Evolutionary conservation across 2,797 vertebrate species (phyloP).

Genomic region (Scarus forsteni): DNA sequence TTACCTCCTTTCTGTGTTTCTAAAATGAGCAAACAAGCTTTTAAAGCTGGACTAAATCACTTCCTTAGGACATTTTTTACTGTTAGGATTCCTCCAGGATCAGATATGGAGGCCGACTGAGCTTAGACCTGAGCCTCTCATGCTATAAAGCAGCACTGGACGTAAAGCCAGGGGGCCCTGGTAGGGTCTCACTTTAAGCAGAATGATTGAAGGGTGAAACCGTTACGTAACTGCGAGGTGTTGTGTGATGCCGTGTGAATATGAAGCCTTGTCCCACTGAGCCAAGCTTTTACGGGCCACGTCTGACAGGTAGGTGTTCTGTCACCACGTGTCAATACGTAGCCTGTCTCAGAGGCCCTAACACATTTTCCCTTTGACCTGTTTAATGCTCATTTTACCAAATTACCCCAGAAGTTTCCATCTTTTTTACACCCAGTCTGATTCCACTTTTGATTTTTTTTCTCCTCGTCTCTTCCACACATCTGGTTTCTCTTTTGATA

Average conservation of each 20-base stretch:
- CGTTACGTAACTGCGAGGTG: slow-evolving; percentile 67
- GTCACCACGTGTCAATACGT: slow-evolving; percentile 48
- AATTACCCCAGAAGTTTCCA: slow-evolving; percentile 45
- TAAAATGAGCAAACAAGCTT: slow-evolving; percentile 4
- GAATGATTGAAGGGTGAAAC: slow-evolving; percentile 63
- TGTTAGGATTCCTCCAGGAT: slow-evolving; percentile 15
- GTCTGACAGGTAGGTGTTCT: slow-evolving; percentile 60
- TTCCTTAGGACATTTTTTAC: slow-evolving; percentile 23
- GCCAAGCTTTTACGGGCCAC: slow-evolving; percentile 44
- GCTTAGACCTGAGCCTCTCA: slow-evolving; percentile 27
- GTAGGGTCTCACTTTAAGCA: slow-evolving; percentile 57
- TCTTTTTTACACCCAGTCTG: slow-evolving; percentile 40
- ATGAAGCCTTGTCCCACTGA: slow-evolving; percentile 61
- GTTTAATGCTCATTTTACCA: slow-evolving; percentile 19
- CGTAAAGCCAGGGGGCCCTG: slow-evolving; percentile 31
- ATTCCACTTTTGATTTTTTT: slow-evolving; percentile 30
- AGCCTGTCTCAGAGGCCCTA: slow-evolving; percentile 43
- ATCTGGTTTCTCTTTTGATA: slow-evolving; percentile 17
- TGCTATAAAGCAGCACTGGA: slow-evolving; percentile 21
- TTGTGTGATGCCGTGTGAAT: slow-evolving; percentile 68
- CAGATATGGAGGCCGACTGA: slow-evolving; percentile 24
- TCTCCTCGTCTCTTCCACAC: slow-evolving; percentile 23
- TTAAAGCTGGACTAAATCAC: slow-evolving; percentile 22
- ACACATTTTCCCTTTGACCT: slow-evolving; percentile 49
- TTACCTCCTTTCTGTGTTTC: slow-evolving; percentile 17